Conservation (phyloP, 1,140 invertebrate genomes). For the Chironomus tepperi region DNA sequence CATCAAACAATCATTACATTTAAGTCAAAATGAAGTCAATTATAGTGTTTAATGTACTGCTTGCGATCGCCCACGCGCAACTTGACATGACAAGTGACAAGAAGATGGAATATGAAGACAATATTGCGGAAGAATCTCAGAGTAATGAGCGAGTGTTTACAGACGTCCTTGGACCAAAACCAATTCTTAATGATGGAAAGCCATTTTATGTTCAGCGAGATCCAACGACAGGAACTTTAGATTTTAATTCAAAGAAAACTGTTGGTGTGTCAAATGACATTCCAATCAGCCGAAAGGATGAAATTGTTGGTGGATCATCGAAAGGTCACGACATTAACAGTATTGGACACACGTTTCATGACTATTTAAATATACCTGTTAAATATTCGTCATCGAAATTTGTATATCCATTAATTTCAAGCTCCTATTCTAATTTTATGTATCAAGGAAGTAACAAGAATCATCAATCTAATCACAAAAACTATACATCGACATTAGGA, state of each 20-base stretch:
- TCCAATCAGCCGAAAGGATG: slow-evolving; percentile 35
- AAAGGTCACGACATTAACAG: slow-evolving; percentile 30
- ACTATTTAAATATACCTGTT: slow-evolving; percentile 58
- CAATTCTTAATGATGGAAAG: slow-evolving; percentile 55
- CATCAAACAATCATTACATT: background rate
- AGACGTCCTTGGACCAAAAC: slow-evolving; percentile 35
- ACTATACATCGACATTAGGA: slow-evolving; percentile 41
- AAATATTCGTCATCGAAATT: slow-evolving; percentile 57
- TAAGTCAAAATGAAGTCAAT: background rate
- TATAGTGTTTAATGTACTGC: background rate
- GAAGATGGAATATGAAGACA: slow-evolving; percentile 13
- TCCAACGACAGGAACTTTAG: slow-evolving; percentile 54
- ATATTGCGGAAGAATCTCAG: background rate
- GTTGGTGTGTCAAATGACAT: slow-evolving; percentile 39
- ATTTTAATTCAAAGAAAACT: slow-evolving; percentile 48
- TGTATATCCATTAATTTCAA: slow-evolving; percentile 58
- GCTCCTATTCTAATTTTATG: slow-evolving; percentile 62
- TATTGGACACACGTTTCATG: slow-evolving; percentile 54
- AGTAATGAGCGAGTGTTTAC: background rate
- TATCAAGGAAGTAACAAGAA: slow-evolving; percentile 57
- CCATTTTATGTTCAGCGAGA: slow-evolving; percentile 61
- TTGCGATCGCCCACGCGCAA: slow-evolving; percentile 7
- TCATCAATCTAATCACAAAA: slow-evolving; percentile 52
- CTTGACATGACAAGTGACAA: slow-evolving; percentile 11
- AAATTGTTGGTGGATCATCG: slow-evolving; percentile 35